Base-by-base conservation (phyloP, 2,888 invertebrate genomes). In the Schrankia costaestrigalis region DNA sequence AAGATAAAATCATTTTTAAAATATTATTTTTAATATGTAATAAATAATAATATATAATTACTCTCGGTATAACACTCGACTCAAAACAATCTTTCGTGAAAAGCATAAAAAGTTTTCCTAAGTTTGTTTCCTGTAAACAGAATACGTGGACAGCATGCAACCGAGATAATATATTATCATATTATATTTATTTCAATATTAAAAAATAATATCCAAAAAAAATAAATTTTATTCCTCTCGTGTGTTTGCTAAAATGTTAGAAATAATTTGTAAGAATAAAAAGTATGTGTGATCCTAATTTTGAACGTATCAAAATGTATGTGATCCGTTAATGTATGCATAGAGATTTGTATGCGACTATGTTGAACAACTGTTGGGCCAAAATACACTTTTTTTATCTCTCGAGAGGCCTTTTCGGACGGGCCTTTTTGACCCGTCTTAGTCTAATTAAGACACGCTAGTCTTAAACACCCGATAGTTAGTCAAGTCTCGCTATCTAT, bases 221-320 rank as follows among this genome's bases (percentile, higher is more conserved):
- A 12, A n/a, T n/a, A n/a, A n/a, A n/a, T n/a, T n/a, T 10, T 3
- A 4, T 21, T 23, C 5, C 6, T 4, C 3, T 5, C 12, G 11
- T 23, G 23, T 23, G 23, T 21, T 11, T 23, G 4, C 2, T 11
- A 7, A 23, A 11, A 7, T 13, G n/a, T 4, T 25, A 13, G 25
- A 25, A 10, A 10, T 3, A 17, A 28, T 4, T 17, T 6, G 10
- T 51, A 37, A 41, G 18, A 15, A 32, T 28, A 14, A 37, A 41
- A 13, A 15, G 30, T 28, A 14, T 11, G 17, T 22, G 31, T 22
- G 57, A 56, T 56, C 55, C 55, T 56, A 6, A 12, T 44, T 55
- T 55, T 55, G 56, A 49, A 31, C 10, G 15, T 40, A 13, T 56
- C 55, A 55, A 55, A 55, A 55, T 55, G 41, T 55, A 41, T 28